Evolutionary conservation across 2,113 vertebrate genomes (phyloP), one percentile per base, ranked within the genome.

Genomic region (Scortum barcoo): DNA sequence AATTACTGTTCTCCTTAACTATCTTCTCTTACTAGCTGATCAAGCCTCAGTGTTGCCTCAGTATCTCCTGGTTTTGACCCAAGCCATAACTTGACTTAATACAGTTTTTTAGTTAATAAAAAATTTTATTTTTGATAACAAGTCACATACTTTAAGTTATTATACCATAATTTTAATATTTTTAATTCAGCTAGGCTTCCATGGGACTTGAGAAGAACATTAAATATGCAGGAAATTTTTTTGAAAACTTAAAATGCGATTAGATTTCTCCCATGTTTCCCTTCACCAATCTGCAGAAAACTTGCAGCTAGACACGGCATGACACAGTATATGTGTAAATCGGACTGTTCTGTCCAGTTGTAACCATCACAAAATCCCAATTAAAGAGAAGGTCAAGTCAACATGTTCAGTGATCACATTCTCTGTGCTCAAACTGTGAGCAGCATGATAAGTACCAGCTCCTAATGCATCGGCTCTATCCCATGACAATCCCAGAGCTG

Each of bases 401-500:
- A 58, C 82, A 67, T 76, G 78, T 80, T 68, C 53, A 68, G 33
- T 26, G 68, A 73, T 75, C 80, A 51, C 74, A 42, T 61, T 69
- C 60, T 72, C 57, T 22, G 44, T 67, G 61, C 19, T 67, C 67
- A 67, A 69, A 54, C 81, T 80, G 69, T 11, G 69, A 84, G 76
- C 76, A 75, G 72, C 72, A 80, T 33, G 57, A 60, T 81, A 76
- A 91, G 69, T 46, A 77, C 62, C 61, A 20, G 48, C 19, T 76
- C 74, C 77, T 85, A 84, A 88, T 82, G 75, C 77, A 73, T 20
- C 20, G 4, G 42, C 76, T 73, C 69, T 60, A 56, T 88, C 82
- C 72, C 57, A 42, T 38, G 75, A 84, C 78, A 86, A 83, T 86
- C 85, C 85, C 73, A 50, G 76, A 68, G 89, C 70, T 80, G 69